phyloP scores from a whole-genome alignment of 2,113 vertebrate genomes.

The human (Homo sapiens) region DNA sequence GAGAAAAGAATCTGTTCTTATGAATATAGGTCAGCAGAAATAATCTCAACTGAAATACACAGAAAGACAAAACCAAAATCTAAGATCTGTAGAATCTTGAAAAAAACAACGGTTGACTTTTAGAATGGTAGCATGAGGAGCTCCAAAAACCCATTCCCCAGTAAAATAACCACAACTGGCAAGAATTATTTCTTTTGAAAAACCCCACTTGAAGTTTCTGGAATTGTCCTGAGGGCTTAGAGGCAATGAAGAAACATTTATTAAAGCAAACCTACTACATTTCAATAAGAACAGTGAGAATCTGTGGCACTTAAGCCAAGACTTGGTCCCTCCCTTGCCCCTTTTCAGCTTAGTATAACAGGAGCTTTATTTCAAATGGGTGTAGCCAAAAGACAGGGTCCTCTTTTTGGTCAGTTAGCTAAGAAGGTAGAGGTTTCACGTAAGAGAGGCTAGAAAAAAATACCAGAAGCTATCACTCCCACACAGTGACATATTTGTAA shows the following conservation, averaged over 20 bases:
- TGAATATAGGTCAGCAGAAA: not conserved
- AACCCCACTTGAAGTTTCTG: not conserved
- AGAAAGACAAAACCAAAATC: too few relatives aligned
- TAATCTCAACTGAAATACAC: not conserved
- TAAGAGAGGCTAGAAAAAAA: not conserved
- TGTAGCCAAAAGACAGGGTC: not conserved
- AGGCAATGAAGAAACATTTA: not conserved
- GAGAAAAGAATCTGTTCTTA: not conserved
- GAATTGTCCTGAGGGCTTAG: not conserved
- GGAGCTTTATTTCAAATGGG: not conserved
- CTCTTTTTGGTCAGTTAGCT: not conserved
- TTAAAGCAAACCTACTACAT: not conserved
- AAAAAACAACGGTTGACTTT: not conserved
- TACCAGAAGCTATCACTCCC: too few relatives aligned
- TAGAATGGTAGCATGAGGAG: not conserved
- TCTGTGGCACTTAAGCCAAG: not conserved
- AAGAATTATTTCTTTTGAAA: not conserved
- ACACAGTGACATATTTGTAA: not conserved
- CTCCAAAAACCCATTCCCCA: not conserved
- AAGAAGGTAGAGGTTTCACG: not conserved
- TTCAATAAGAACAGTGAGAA: not conserved
- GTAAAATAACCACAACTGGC: not conserved
- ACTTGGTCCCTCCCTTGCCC: not conserved
- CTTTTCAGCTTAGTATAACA: not conserved
- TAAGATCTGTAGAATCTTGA: not conserved